These are phyloP conservation scores for Dallia pectoralis DNA, from an alignment of 2,797 vertebrate species.

Conservation along the genomic window DNA sequence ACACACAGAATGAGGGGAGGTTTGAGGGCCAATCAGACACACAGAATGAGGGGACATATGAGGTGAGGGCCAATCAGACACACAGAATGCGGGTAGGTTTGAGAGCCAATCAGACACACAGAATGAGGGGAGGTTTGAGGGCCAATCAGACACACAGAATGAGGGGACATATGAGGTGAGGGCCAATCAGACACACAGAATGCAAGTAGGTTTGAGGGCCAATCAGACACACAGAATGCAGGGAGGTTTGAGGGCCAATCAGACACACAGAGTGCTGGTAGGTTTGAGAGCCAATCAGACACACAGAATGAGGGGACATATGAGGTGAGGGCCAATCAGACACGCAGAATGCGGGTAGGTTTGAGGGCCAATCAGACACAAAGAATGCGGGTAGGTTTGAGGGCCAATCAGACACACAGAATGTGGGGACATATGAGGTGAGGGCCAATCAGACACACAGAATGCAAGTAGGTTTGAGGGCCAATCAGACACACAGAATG, in stretches of 20 bases:
- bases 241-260: conserved; percentile 83
- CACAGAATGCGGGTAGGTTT: conserved; percentile 77
- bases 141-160: conserved; percentile 83
- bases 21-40: conserved; percentile 83
- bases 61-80: conserved; percentile 84
- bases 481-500: conserved; percentile 82
- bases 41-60: conserved; percentile 76
- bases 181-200: conserved; percentile 83
- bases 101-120: conserved; percentile 82
- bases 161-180: conserved; percentile 77
- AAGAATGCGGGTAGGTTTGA: conserved; percentile 75
- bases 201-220: conserved; percentile 78
- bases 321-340: conserved; percentile 85
- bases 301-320: conserved; percentile 76
- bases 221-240: conserved; percentile 82
- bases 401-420: conserved; percentile 83
- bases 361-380: conserved; percentile 84
- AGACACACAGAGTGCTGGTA: conserved; percentile 76
- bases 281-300: conserved; percentile 84
- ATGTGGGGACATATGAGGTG: conserved; percentile 77
- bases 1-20: conserved; percentile 78
- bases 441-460: conserved; percentile 85
- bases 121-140: conserved; percentile 76
- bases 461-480: conserved; percentile 77
- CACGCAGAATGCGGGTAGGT: conserved; percentile 76